Conservation (phyloP, 2,797 vertebrate genomes). For the Gadopsis bispinosus region DNA sequence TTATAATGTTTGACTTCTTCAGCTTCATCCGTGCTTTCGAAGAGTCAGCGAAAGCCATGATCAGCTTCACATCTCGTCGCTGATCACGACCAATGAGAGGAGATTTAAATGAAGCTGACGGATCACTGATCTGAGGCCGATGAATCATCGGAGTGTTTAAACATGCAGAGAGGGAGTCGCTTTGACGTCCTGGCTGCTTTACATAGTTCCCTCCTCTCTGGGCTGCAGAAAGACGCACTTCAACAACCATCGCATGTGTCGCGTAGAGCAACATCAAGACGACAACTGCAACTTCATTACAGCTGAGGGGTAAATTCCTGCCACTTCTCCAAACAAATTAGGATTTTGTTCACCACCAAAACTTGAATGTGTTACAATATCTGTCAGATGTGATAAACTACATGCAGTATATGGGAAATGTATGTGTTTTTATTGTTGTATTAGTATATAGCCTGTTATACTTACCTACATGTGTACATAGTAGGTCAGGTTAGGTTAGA, state of each 20-base stretch:
- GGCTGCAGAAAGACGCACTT: slow-evolving; percentile 1
- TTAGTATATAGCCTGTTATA: not conserved
- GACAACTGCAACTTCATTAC: not conserved
- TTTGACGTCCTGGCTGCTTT: slow-evolving; percentile 29
- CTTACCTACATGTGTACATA: too few relatives aligned
- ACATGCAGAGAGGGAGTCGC: slow-evolving; percentile 38
- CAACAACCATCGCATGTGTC: slow-evolving; percentile 1
- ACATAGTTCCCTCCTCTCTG: slow-evolving; percentile 34
- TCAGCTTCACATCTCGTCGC: slow-evolving; percentile 19
- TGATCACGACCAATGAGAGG: slow-evolving; percentile 17
- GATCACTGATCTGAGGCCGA: slow-evolving; percentile 28
- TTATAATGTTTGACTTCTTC: slow-evolving; percentile 13
- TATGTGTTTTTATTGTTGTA: too few relatives aligned
- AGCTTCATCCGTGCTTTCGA: not conserved
- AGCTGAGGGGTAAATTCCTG: not conserved
- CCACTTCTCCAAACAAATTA: too few relatives aligned
- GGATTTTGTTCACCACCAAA: not conserved
- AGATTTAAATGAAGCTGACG: slow-evolving; percentile 33
- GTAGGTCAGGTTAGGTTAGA: not conserved
- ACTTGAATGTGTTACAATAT: not conserved
- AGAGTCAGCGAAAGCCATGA: not conserved
- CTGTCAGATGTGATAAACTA: not conserved
- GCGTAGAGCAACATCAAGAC: not conserved
- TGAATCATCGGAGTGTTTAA: slow-evolving; percentile 48
- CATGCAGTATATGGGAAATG: not conserved